These are phyloP conservation scores for Acropora yongei DNA, from an alignment of 64 coral and sea anemone species.

Conservation along the genomic window DNA sequence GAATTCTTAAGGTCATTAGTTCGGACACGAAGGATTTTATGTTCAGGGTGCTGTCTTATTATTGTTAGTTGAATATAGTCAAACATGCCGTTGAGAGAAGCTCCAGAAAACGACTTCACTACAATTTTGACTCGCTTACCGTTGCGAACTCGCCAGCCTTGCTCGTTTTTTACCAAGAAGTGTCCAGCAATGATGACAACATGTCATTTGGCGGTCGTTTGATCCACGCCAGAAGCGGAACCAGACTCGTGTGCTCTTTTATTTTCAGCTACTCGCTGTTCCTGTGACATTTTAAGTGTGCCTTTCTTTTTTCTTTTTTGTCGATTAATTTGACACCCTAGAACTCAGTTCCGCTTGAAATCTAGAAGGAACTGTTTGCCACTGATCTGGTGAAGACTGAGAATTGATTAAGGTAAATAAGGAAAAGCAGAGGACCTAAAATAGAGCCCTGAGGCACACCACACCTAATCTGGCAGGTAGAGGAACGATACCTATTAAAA, in stretches of 20 bases:
- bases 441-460: too few species aligned
- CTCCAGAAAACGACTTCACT: constrained; percentile 1
- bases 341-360: background rate
- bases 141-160: background rate
- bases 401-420: too few species aligned
- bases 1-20: constrained; percentile 4
- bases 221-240: background rate
- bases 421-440: too few species aligned
- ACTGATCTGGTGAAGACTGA: too few species aligned
- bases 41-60: background rate
- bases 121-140: background rate
- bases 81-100: background rate
- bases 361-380: background rate
- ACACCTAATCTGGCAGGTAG: too few species aligned
- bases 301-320: background rate
- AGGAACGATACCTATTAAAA: too few species aligned
- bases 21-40: background rate
- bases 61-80: constrained; percentile 3
- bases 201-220: background rate
- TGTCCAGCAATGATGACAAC: background rate
- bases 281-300: background rate
- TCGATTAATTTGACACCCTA: background rate
- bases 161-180: background rate
- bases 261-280: background rate
- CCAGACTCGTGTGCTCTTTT: background rate